These are phyloP conservation scores for Actinia tenebrosa DNA, from an alignment of 64 coral and sea anemone species.

Conservation along the genomic window DNA sequence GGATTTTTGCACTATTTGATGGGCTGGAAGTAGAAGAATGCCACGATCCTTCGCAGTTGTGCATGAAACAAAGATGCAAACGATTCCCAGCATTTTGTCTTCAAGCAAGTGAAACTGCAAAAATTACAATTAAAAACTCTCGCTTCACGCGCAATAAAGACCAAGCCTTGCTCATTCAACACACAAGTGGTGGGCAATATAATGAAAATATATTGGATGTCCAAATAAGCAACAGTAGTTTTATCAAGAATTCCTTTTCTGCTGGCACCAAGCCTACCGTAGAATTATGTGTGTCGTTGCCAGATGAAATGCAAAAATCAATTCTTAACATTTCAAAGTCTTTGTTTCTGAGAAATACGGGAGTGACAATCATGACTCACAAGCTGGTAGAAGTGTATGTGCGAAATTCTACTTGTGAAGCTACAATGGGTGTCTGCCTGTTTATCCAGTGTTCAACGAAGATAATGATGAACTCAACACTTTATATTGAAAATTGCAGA, in stretches of 20 bases:
- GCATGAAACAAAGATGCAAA: neutral
- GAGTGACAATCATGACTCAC: neutral
- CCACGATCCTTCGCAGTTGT: neutral
- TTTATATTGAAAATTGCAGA: neutral
- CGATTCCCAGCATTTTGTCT: neutral
- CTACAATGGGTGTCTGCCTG: neutral
- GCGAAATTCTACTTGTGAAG: neutral
- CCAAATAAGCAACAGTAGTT: neutral
- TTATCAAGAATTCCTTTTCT: neutral
- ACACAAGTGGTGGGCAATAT: neutral
- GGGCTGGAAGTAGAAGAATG: neutral
- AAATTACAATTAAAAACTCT: neutral
- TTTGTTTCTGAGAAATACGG: neutral
- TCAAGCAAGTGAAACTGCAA: neutral
- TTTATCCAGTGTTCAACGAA: too few relatives aligned
- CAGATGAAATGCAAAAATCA: neutral
- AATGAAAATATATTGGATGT: neutral
- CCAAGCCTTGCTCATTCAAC: neutral
- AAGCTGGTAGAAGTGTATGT: neutral
- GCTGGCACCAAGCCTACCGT: neutral
- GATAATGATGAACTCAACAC: neutral
- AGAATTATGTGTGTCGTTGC: neutral
- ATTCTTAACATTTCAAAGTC: neutral
- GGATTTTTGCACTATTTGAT: neutral
- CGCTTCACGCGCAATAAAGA: neutral